Percentiles rank a stretch among this genome's conserved stretches.
Conservation (phyloP, 2,797 vertebrate genomes). For the Enteromius viviparus region DNA sequence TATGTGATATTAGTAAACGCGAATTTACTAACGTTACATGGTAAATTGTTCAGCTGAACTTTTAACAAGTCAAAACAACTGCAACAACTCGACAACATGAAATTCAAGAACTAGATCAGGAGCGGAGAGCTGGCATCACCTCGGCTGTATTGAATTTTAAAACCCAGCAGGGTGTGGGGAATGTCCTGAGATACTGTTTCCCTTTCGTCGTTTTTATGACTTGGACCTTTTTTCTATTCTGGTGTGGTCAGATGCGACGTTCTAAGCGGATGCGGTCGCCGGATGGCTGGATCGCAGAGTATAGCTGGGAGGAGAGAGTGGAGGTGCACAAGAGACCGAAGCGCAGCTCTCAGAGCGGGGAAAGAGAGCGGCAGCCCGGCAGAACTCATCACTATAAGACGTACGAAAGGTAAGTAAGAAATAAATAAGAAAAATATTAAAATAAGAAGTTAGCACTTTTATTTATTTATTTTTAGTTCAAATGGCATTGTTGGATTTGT, state of each 20-base stretch:
- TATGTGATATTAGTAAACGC: background rate
- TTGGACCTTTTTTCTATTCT: constrained; percentile 47
- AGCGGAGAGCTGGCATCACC: constrained; percentile 19
- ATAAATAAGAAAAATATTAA: background rate
- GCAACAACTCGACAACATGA: constrained; percentile 17
- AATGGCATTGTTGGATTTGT: background rate
- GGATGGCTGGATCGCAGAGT: constrained; percentile 75
- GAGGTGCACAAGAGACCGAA: constrained; percentile 78
- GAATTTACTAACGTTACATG: background rate
- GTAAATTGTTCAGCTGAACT: background rate
- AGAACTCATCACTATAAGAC: constrained; percentile 69
- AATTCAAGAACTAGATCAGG: constrained; percentile 8
- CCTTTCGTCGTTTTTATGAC: constrained; percentile 54
- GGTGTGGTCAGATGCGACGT: constrained; percentile 76
- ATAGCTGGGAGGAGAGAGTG: constrained; percentile 79
- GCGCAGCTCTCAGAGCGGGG: constrained; percentile 75
- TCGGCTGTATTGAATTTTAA: constrained; percentile 53
- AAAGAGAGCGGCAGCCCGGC: constrained; percentile 75
- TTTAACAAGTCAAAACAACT: constrained; percentile 19
- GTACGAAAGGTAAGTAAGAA: constrained; percentile 80
- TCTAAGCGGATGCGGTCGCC: constrained; percentile 78
- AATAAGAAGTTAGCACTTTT: background rate
- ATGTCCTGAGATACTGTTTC: constrained; percentile 52
- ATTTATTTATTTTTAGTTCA: background rate
- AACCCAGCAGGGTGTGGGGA: constrained; percentile 27